Evolutionary conservation across 2,797 vertebrate genomes (phyloP).

Genomic region (Knipowitschia caucasica): DNA sequence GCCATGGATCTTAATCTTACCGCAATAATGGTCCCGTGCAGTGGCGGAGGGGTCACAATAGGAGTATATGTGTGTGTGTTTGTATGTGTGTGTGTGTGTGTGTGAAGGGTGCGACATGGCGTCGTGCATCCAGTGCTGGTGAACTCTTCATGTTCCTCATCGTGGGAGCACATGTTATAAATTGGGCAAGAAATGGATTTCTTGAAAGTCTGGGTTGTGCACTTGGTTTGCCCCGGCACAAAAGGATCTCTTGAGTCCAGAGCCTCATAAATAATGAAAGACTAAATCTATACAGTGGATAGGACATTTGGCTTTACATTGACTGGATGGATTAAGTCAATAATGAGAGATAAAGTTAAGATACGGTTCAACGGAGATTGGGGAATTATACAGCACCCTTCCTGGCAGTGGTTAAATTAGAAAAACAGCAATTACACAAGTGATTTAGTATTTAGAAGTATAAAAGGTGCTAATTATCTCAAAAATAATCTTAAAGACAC

Average conservation of each 20-base stretch:
- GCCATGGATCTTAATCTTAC: conserved; percentile 63
- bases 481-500: too few species aligned
- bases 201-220: conserved; percentile 14
- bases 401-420: background rate
- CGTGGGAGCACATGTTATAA: conserved; percentile 26
- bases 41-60: conserved; percentile 39
- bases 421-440: background rate
- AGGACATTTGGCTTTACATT: conserved; percentile 20
- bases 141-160: conserved; percentile 35
- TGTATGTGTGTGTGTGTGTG: too few species aligned
- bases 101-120: conserved; percentile 13
- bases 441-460: too few species aligned
- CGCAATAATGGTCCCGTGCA: conserved; percentile 43
- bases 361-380: conserved; percentile 11
- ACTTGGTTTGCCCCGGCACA: conserved; percentile 33
- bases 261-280: conserved; percentile 33
- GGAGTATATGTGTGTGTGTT: conserved; percentile 30
- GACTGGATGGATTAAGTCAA: background rate
- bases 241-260: conserved; percentile 20
- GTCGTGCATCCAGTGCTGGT: conserved; percentile 18
- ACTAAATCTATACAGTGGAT: conserved; percentile 14
- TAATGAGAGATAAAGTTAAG: conserved; percentile 4
- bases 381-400: background rate
- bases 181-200: conserved; percentile 23
- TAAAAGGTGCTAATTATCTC: too few species aligned